Evolutionary conservation across 2,888 invertebrate species (phyloP).

Genomic region (Coenonympha glycerion): DNA sequence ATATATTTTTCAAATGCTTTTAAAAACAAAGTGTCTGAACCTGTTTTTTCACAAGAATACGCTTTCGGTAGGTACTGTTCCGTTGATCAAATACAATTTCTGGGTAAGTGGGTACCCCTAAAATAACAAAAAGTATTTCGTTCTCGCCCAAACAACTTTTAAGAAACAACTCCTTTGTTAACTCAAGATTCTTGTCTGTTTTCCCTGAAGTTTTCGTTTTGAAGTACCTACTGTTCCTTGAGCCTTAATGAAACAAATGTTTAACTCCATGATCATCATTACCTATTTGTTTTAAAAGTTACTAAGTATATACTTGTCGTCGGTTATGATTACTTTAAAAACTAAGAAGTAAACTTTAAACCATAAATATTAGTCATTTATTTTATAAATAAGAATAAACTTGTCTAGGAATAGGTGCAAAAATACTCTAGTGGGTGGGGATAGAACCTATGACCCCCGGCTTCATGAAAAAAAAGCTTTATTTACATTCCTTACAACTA

Average conservation of each 20-base stretch:
- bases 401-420: no score
- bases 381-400: no score
- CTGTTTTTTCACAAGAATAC: neutral
- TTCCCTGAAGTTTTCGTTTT: conserved; percentile 1
- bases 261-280: neutral
- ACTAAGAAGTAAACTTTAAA: no score
- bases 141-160: neutral
- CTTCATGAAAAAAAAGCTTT: no score
- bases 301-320: neutral
- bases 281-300: neutral
- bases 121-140: neutral
- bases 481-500: no score
- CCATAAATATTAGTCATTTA: no score
- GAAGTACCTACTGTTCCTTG: neutral
- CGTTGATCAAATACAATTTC: neutral
- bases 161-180: neutral
- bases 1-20: no score
- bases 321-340: no score
- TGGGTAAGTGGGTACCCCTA: neutral
- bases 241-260: neutral
- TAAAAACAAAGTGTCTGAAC: no score
- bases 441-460: no score
- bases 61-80: neutral
- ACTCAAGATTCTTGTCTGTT: neutral
- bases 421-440: no score